phyloP scores from a whole-genome alignment of 2,797 vertebrate genomes.

The Caiman crocodilus region DNA sequence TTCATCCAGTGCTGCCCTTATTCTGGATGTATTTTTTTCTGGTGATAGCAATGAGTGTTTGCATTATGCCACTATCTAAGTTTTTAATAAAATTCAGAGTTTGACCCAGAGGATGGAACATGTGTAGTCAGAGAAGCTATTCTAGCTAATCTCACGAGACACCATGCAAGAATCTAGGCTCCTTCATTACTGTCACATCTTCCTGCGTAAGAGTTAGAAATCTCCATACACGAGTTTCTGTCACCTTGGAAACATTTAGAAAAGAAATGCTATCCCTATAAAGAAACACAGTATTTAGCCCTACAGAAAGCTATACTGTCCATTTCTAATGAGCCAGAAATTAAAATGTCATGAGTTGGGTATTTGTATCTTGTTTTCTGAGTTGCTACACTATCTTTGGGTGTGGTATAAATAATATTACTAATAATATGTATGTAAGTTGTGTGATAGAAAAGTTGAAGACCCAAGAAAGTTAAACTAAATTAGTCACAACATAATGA shows the following conservation, averaged over 20 bases:
- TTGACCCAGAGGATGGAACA: background rate
- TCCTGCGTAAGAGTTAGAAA: constrained; percentile 55
- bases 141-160: constrained; percentile 47
- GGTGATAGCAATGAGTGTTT: background rate
- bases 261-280: constrained; percentile 46
- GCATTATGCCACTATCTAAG: background rate
- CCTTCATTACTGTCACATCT: constrained; percentile 50
- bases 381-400: background rate
- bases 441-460: no score
- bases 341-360: background rate
- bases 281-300: constrained; percentile 1
- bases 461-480: background rate
- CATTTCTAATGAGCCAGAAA: background rate
- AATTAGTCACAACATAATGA: background rate
- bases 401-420: background rate
- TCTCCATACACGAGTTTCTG: constrained; percentile 64
- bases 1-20: constrained; percentile 29
- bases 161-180: constrained; percentile 39
- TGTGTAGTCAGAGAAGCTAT: background rate
- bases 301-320: background rate
- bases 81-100: background rate
- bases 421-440: background rate
- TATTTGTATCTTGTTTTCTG: no score
- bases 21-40: background rate
- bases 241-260: constrained; percentile 75